Evolutionary conservation across 1,140 invertebrate species (phyloP), one percentile per base, ranked within the genome.

Genomic region (Harlomillsia oculata): DNA sequence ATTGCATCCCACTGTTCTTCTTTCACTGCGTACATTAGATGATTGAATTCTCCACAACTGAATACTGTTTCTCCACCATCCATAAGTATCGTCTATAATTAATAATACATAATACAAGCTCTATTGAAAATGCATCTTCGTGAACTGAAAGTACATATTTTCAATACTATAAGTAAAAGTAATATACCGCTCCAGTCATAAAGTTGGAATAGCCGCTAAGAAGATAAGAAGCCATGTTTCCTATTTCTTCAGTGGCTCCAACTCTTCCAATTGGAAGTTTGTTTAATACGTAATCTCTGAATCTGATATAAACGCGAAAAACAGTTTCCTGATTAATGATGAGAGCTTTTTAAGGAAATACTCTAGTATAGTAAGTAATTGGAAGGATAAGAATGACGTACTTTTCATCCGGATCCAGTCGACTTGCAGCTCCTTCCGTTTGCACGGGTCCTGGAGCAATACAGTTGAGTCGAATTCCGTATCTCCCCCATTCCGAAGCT

Each of bases 401-500:
- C 54, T 67, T 53, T 25, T 74, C 76, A 51, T 72, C 72, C 14
- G 77, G 77, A 64, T 78, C 76, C 29, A 62, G 30, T 13, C 60
- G 25, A 18, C 32, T 57, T 2, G 23, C 78, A 25, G 77, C 76
- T 49, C 77, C 77, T 69, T 77, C 75, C n/a, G 78, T 80, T 56
- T 74, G 66, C 53, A 80, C 75, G n/a, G 77, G 76, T 28, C 78
- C 78, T 28, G 78, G 78, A 37, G 78, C 74, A 46, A 80, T 76
- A 56, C 75, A 77, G 66, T 80, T 80, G 59, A 80, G 75, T 40
- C 78, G 70, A 59, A 80, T 72, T 14, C 78, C 78, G 69, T 80
- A 77, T 36, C 72, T 67, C n/a, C 73, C 75, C 78, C 78, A 80
- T 67, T 80, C 78, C 30, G 72, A 63, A 8, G 76, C 53, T 14